These are phyloP conservation scores for Melikaiella ostensackeni DNA, from an alignment of 2,888 invertebrate species.

Conservation along the genomic window DNA sequence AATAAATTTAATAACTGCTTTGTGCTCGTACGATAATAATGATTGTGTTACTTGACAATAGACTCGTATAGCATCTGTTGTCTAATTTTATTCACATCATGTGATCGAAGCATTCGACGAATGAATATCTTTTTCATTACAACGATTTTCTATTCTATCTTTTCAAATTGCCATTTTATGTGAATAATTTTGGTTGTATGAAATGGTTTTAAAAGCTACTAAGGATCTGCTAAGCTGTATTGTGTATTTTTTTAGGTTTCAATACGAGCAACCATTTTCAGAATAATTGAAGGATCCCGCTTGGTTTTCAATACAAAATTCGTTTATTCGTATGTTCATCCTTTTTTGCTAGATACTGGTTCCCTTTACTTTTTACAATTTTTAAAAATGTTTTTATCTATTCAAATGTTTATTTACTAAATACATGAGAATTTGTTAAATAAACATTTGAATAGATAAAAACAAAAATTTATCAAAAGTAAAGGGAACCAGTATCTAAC, in stretches of 20 bases:
- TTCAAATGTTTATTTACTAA: too few species aligned
- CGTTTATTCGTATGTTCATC: too few species aligned
- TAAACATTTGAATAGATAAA: too few species aligned
- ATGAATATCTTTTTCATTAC: not conserved
- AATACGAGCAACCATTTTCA: not conserved
- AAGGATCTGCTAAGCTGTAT: not conserved
- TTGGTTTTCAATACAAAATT: too few species aligned
- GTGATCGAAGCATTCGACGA: not conserved
- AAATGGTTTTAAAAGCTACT: not conserved
- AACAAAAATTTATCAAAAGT: too few species aligned
- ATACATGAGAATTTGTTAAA: too few species aligned
- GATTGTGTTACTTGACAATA: not conserved
- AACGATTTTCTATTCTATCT: too few species aligned
- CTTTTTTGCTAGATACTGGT: too few species aligned
- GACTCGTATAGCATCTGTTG: not conserved
- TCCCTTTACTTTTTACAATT: too few species aligned
- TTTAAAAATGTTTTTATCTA: too few species aligned
- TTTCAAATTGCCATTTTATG: not conserved
- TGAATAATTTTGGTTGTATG: not conserved
- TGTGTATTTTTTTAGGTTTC: not conserved
- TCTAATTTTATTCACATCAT: not conserved
- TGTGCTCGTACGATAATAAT: not conserved
- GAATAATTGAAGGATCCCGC: not conserved
- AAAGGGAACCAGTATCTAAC: too few species aligned
- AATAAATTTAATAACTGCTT: not conserved